Evolutionary conservation across 2,888 invertebrate species (phyloP), one percentile per base, ranked within the genome.

Genomic region (Yponomeuta malinellus): DNA sequence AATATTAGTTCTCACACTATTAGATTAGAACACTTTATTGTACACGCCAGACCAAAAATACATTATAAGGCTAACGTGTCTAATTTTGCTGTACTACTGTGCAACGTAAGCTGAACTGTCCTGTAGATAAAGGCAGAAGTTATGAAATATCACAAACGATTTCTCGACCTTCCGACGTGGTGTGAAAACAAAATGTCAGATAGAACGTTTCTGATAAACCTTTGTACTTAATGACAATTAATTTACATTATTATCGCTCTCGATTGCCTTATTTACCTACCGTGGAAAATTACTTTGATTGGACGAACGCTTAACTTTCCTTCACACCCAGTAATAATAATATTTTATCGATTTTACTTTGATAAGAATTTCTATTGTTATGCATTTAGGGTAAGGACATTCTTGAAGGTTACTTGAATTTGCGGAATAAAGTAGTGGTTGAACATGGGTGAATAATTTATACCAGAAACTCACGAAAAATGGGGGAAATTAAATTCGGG

Each of bases 151-250:
- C 5, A 52, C 52, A 2, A 4, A 15, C 52, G 15, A 59, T 59
- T 59, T 59, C 52, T 59, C 52, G 52, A 15, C 15, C 52, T 43
- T 59, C 15, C 23, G 29, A 64, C 29, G 64, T 64, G 52, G 23
- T 23, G 64, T 64, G 31, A 64, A 78, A 80, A 81, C 76, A 80
- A 79, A 84, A 77, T 81, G 84, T 86, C 85, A 81, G 85, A 86
- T 88, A 85, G 83, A 80, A 59, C 52, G 52, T 59, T 15, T 59
- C 52, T 65, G 65, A 65, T 65, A 65, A 64, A 65, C 65, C 10
- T 12, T 29, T 65, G 33, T 65, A 65, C 29, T 65, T 65, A 31
- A 5, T 65, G 65, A 65, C 65, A 65, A 31, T 65, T 65, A 65
- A 65, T 65, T 65, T 33, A 65, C 2, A 31, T 65, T 65, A 65